Evolutionary conservation across 2,888 invertebrate species (phyloP), one percentile per base, ranked within the genome.

Genomic region (Pandemis corylana): DNA sequence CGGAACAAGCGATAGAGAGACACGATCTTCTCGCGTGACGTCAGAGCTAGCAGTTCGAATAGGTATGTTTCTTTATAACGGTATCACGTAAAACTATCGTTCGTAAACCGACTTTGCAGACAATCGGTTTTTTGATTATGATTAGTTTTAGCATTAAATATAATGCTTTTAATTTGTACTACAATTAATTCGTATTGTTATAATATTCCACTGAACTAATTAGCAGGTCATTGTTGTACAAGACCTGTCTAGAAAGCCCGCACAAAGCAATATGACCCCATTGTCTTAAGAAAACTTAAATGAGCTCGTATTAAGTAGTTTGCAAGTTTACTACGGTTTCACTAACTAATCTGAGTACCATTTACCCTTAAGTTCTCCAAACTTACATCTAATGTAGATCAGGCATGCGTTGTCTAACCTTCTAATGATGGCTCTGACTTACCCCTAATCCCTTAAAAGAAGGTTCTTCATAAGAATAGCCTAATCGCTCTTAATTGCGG

Each of bases 401-500:
- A 70, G 42, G 44, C 66, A 72, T 51, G 36, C 49, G 15, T 68
- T 56, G 13, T 53, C 63, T 41, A 72, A 53, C 51, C 53, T 44
- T 64, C 6, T 7, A 62, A n/a, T 44, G 68, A 63, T 46, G 53
- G 9, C 46, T 63, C 7, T 10, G 63, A 42, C 46, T 56, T 28
- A 46, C 56, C 49, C 53, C 68, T 42, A 36, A 64, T 46, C 51
- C 61, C 41, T 85, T 82, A 87, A 87, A 86, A 78, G 78, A 44
- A 64, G 62, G 72, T 77, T 77, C 81, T 79, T 82, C 84, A 84
- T 83, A 82, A 81, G 84, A 86, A 84, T 82, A 83, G 83, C 82
- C 85, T 89, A 88, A 88, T 89, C 87, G 84, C 80, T 84, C 90
- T 87, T 92, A 93, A 93, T 93, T 92, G 89, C 90, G 88, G 84